Evolutionary conservation across 2,888 invertebrate species (phyloP), one percentile per base, ranked within the genome.

Genomic region (Magallana nippona): DNA sequence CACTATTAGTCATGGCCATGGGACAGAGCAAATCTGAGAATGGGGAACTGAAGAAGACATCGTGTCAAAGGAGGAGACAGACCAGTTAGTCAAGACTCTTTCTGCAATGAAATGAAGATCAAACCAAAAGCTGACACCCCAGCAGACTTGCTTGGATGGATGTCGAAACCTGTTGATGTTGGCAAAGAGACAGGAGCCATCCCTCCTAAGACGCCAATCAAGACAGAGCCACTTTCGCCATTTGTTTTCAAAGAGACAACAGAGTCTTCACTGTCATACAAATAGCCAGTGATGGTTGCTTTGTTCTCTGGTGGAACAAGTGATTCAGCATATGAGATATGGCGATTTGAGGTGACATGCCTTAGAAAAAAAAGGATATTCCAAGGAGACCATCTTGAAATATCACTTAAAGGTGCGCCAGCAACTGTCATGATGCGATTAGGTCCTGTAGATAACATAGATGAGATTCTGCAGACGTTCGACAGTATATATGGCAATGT

Each of bases 381-480:
- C 82, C 2, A 57, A 78, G 55, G n/a, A 55, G 32, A 55, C 32
- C 17, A 79, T 84, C 13, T 55, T 56, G n/a, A 82, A 19, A 57
- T 79, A 22, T 82, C 82, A n/a, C 15, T 84, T 2, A 82, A 63
- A n/a, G 84, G 82, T 17, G 84, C 82, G 71, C 79, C 84, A 15
- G 71, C 82, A 2, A 19, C 19, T n/a, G 71, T 82, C 44, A 32
- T 79, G 17, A 82, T 82, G 71, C 10, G 82, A 27, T 32, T 84
- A 55, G 79, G 71, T 10, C 58, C 82, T 19, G 55, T 62, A 11
- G 82, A 71, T 1, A 71, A 78, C 11, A 63, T 79, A 32, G 32
- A 19, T 10, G 44, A 80, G 1, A 81, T 83, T 57, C 2, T 83
- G 17, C 10, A 44, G 11, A 82, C 80, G 58, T 78, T 84, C 15